phyloP scores from a whole-genome alignment of 2,888 invertebrate species.

The Pinctada fucata region DNA sequence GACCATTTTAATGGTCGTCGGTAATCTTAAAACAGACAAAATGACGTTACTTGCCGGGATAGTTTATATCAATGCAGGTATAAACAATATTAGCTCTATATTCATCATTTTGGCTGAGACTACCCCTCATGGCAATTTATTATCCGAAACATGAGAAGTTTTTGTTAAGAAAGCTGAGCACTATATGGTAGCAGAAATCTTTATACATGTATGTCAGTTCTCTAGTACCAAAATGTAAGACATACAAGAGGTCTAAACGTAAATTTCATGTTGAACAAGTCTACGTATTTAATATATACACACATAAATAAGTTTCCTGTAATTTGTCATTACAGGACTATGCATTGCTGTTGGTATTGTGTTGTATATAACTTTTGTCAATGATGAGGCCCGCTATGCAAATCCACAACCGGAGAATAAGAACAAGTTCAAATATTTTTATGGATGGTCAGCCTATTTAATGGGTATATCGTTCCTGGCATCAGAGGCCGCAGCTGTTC shows the following conservation, averaged over 20 bases:
- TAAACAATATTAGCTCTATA: background rate
- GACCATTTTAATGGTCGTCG: slow-evolving; percentile 29
- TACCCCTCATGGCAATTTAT: too few relatives aligned
- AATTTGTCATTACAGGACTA: slow-evolving; percentile 28
- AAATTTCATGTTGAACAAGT: too few relatives aligned
- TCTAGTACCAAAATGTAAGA: too few relatives aligned
- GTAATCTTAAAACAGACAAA: slow-evolving; percentile 21
- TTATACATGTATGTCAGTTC: too few relatives aligned
- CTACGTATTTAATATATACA: too few relatives aligned
- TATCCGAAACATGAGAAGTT: too few relatives aligned
- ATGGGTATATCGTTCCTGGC: slow-evolving; percentile 36
- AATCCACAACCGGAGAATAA: slow-evolving; percentile 26
- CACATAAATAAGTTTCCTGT: too few relatives aligned
- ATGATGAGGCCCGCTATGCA: slow-evolving; percentile 36
- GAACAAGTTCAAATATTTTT: slow-evolving; percentile 22
- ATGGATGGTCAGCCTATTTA: slow-evolving; percentile 41
- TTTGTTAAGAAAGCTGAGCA: too few relatives aligned
- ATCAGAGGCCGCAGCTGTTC: slow-evolving; percentile 36
- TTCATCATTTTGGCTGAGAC: too few relatives aligned
- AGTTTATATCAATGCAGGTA: slow-evolving; percentile 40
- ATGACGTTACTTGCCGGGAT: slow-evolving; percentile 32
- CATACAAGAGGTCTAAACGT: too few relatives aligned
- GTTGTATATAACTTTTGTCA: slow-evolving; percentile 39
- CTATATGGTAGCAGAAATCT: too few relatives aligned
- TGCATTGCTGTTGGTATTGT: slow-evolving; percentile 42